Evolutionary conservation across 2,797 vertebrate genomes (phyloP).

Genomic region (Oreochromis grahami): DNA sequence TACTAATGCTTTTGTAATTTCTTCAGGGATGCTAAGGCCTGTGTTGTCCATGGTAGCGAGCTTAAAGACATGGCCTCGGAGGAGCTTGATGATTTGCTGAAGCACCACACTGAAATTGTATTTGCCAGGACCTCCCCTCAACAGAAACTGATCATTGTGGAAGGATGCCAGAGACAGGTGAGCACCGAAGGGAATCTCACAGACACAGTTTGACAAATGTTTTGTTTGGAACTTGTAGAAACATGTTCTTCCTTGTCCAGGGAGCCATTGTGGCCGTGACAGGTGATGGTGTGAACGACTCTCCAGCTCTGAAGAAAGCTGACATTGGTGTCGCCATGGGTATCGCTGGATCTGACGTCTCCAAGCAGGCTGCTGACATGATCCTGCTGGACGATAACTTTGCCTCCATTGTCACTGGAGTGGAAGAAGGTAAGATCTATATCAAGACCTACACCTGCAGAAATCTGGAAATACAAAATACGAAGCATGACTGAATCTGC

Average conservation of each 20-base stretch:
- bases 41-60: slow-evolving; percentile 90
- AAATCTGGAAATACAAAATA: neutral
- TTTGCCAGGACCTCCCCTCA: neutral
- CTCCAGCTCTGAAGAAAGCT: slow-evolving; percentile 94
- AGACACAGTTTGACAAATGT: neutral
- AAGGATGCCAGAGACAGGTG: slow-evolving; percentile 74
- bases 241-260: slow-evolving; percentile 54
- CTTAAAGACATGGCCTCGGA: slow-evolving; percentile 83
- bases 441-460: neutral
- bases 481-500: rapidly evolving
- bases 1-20: too few species aligned
- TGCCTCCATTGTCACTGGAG: slow-evolving; percentile 95
- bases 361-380: slow-evolving; percentile 98
- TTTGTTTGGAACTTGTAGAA: neutral
- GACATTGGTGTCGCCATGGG: slow-evolving; percentile 98
- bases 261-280: slow-evolving; percentile 97
- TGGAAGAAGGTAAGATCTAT: slow-evolving; percentile 85
- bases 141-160: neutral
- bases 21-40: slow-evolving; percentile 96
- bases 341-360: slow-evolving; percentile 93
- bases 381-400: slow-evolving; percentile 97
- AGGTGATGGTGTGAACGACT: slow-evolving; percentile 96
- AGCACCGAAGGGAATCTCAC: slow-evolving; percentile 1
- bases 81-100: rapidly evolving
- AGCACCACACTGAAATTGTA: too few species aligned